phyloP scores from a whole-genome alignment of 2,888 invertebrate species.

The Lepas anatifera region DNA sequence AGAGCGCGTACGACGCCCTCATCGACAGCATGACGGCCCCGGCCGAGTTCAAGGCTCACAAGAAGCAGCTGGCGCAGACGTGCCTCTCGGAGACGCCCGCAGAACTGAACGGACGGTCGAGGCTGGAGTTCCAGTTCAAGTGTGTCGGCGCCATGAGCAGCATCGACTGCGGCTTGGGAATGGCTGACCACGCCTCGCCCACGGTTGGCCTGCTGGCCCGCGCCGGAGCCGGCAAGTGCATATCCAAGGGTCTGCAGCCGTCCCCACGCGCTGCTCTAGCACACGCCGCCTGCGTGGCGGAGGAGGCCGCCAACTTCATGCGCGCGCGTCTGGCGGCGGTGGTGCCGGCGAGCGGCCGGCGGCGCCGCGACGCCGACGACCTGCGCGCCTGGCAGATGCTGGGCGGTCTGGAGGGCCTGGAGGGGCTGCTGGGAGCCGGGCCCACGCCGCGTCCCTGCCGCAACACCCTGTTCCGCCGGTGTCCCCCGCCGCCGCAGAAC shows the following conservation, averaged over 20 bases:
- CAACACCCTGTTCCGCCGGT: neutral
- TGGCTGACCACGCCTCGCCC: neutral
- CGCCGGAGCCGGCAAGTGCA: neutral
- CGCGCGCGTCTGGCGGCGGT: neutral
- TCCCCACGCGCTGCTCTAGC: neutral
- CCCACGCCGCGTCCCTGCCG: neutral
- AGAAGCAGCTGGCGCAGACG: neutral
- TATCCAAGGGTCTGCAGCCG: neutral
- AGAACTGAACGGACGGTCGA: neutral
- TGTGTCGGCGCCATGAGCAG: neutral
- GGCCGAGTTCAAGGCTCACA: neutral
- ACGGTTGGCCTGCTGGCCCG: neutral
- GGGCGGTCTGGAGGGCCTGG: neutral
- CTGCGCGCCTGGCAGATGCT: neutral
- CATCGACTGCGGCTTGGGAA: neutral
- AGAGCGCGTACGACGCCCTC: neutral
- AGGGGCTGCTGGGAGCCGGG: neutral
- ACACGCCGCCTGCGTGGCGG: neutral
- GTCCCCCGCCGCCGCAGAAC: neutral
- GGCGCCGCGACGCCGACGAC: neutral
- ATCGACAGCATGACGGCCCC: neutral
- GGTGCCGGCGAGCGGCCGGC: neutral
- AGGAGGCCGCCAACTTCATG: neutral
- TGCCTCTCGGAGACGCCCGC: neutral
- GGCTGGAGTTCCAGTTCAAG: neutral